Conservation (phyloP, 2,888 invertebrate genomes). For the Caenorhabditis uteleia region DNA sequence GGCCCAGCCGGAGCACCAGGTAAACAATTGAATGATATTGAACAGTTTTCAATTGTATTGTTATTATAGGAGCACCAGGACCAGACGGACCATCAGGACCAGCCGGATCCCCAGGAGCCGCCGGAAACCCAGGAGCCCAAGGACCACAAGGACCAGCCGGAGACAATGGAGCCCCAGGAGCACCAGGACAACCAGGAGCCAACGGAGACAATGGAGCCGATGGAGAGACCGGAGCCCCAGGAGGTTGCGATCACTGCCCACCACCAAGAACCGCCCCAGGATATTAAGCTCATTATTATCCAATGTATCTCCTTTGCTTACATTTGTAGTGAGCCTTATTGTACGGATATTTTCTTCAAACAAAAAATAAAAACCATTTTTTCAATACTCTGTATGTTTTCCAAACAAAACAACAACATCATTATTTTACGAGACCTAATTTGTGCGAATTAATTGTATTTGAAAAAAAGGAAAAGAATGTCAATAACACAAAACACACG, state of each 20-base stretch:
- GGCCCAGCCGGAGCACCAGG: constrained; percentile 54
- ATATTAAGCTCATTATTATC: constrained; percentile 51
- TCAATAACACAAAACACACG: too few species aligned
- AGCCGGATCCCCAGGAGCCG: constrained; percentile 55
- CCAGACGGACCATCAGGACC: constrained; percentile 52
- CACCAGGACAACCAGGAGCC: constrained; percentile 53
- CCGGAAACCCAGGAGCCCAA: constrained; percentile 51
- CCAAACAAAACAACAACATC: too few species aligned
- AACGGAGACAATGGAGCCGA: constrained; percentile 52
- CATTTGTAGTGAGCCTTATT: constrained; percentile 23
- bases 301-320: constrained; percentile 35
- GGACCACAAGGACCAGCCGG: constrained; percentile 57
- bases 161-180: constrained; percentile 55
- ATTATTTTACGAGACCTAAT: too few species aligned
- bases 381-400: too few species aligned
- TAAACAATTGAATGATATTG: not conserved
- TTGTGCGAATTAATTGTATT: too few species aligned
- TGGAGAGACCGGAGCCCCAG: constrained; percentile 56
- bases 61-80: constrained; percentile 43
- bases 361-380: constrained; percentile 17
- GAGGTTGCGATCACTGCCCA: constrained; percentile 64
- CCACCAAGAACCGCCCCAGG: constrained; percentile 63
- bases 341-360: constrained; percentile 34
- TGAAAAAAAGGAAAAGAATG: too few species aligned
- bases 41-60: not conserved